Evolutionary conservation across 2,113 vertebrate genomes (phyloP), one percentile per base, ranked within the genome.

Genomic region (Oreochromis niloticus): DNA sequence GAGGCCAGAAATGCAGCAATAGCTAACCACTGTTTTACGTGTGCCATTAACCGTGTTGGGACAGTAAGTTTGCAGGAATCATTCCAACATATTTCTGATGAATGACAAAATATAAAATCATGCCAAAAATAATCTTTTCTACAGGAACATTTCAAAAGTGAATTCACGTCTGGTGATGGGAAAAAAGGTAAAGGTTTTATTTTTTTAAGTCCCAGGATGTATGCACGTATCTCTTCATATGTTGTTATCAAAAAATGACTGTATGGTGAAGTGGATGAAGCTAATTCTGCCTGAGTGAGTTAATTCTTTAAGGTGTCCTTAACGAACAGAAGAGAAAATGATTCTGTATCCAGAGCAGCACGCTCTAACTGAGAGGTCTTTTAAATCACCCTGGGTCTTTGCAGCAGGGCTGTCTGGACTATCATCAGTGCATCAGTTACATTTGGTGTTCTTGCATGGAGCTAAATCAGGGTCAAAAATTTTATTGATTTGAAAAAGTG

Each of bases 1-100:
- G 99, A 99, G 89, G 99, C 99, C 41, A 96, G 98, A 82, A 99
- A 99, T 2, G 98, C 98, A 22, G 98, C 99, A 22, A 99, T 99
- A 30, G 98, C 98, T 36, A 98, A 99, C 54, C 98, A 99, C 94
- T 99, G 97, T 87, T 99, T 98, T 82, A 99, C 98, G 0, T 99
- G 99, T 24, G 96, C 98, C 81, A 98, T 99, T 96, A 99, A 99
- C 94, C 97, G 98, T 1, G 98, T 99, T 0, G 99, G 98, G 68
- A 97, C 96, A 81, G 99, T 99, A 83, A 52, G 97, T 95, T 5
- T 7, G 5, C 14, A 22, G 13, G 14, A 41, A 27, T 32, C 59
- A 22, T 19, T 9, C 13, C 14, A 6, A 52, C 16, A 48, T 43
- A 32, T 14, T 59, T 10, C 7, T 39, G 7, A 79, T 19, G 9